Evolutionary conservation across 2,888 invertebrate genomes (phyloP).

Genomic region (Mesorhabditis belari): DNA sequence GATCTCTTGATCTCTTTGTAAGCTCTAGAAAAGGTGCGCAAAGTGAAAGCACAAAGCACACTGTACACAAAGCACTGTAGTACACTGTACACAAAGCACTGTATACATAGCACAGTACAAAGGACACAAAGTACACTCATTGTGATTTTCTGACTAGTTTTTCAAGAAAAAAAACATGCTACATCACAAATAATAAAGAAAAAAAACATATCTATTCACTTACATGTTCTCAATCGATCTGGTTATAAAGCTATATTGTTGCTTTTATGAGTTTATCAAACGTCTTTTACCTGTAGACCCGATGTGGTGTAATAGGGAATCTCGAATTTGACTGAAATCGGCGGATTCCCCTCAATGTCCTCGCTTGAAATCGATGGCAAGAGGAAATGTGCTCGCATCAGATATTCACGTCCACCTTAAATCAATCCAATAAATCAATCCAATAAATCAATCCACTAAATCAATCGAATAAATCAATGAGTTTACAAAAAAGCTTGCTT

Average conservation of each 20-base stretch:
- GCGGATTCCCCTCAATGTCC: slow-evolving; percentile 89
- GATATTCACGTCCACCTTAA: slow-evolving; percentile 83
- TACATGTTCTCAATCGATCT: background rate
- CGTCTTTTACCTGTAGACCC: slow-evolving; percentile 78
- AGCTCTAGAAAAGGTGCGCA: too few relatives aligned
- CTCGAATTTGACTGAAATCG: slow-evolving; percentile 96
- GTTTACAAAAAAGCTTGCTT: too few relatives aligned
- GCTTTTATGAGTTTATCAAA: background rate
- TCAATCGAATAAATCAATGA: too few relatives aligned
- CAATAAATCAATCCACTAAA: background rate
- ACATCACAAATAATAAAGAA: background rate
- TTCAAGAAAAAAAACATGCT: background rate
- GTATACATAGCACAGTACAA: too few relatives aligned
- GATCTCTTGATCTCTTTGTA: too few relatives aligned
- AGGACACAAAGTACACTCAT: too few relatives aligned
- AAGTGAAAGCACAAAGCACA: too few relatives aligned
- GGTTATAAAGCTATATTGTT: background rate
- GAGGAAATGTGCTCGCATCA: slow-evolving; percentile 96
- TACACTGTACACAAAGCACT: too few relatives aligned
- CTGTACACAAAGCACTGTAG: too few relatives aligned
- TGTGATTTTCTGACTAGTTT: too few relatives aligned
- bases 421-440: background rate
- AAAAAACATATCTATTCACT: background rate
- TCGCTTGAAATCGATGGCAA: slow-evolving; percentile 89
- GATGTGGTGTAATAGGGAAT: slow-evolving; percentile 98